Evolutionary conservation across 1,140 invertebrate species (phyloP).

Genomic region (Nomia melanderi): DNA sequence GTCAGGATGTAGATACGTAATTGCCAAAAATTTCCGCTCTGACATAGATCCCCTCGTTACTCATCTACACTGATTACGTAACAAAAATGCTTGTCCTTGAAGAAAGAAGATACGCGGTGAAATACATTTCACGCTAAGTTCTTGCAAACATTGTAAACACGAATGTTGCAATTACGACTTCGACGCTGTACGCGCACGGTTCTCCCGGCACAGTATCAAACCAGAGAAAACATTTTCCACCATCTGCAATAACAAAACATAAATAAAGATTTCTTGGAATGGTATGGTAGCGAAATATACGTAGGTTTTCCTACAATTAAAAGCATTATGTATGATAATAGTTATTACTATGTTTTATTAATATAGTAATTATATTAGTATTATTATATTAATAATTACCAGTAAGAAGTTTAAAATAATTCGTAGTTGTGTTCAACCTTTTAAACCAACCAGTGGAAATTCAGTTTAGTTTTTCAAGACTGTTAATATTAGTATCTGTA

Average conservation of each 20-base stretch:
- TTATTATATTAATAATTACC: no score
- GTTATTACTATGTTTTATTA: no score
- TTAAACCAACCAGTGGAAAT: no score
- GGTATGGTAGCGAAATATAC: no score
- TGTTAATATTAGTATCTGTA: no score
- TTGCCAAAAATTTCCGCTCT: conserved; percentile 42
- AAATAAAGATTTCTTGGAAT: not conserved
- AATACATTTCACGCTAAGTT: not conserved
- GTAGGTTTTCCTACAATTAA: no score
- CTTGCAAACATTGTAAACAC: not conserved
- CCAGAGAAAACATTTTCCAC: not conserved
- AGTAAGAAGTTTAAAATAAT: no score
- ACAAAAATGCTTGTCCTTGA: not conserved
- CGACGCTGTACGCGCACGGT: not conserved
- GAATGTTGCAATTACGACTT: not conserved
- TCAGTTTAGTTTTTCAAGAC: no score
- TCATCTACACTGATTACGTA: not conserved
- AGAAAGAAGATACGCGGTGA: not conserved
- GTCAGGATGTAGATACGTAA: conserved; percentile 13
- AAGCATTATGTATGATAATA: no score
- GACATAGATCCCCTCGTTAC: conserved; percentile 1
- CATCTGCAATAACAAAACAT: not conserved
- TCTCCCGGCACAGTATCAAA: not conserved
- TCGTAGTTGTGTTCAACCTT: no score
- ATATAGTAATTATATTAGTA: no score